Conservation (phyloP, 2,797 vertebrate species). For the Falco cherrug region DNA sequence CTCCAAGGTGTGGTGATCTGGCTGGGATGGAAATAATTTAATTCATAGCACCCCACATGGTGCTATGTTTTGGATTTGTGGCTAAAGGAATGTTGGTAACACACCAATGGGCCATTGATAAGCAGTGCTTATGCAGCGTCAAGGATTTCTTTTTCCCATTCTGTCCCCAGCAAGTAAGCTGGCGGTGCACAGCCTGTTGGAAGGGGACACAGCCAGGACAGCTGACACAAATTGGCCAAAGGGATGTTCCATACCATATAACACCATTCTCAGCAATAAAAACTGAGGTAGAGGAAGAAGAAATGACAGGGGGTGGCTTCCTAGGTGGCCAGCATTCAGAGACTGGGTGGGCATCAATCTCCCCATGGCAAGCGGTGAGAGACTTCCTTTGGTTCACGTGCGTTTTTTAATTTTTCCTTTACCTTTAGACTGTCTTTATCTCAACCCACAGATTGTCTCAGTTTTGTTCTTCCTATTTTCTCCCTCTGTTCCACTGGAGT, state of each 20-base stretch:
- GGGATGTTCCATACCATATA: neutral
- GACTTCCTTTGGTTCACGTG: neutral
- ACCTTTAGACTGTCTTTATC: neutral
- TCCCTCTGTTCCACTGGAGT: neutral
- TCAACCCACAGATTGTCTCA: neutral
- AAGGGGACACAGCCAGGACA: neutral
- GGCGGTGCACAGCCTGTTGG: neutral
- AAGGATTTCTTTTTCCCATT: neutral
- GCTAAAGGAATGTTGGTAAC: neutral
- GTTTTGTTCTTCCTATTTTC: neutral
- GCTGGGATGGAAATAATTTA: neutral
- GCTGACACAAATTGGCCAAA: neutral
- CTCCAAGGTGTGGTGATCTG: neutral
- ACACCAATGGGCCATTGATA: neutral
- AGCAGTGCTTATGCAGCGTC: neutral
- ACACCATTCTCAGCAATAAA: neutral
- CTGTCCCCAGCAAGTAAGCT: neutral
- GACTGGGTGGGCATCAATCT: neutral
- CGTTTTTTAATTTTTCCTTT: neutral
- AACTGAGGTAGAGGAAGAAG: neutral
- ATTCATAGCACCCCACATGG: neutral
- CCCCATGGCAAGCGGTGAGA: neutral
- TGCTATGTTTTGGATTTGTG: neutral
- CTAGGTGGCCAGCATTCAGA: neutral
- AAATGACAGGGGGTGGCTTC: neutral